Evolutionary conservation across 2,888 invertebrate genomes (phyloP).

Genomic region (Hanleya hanleyi): DNA sequence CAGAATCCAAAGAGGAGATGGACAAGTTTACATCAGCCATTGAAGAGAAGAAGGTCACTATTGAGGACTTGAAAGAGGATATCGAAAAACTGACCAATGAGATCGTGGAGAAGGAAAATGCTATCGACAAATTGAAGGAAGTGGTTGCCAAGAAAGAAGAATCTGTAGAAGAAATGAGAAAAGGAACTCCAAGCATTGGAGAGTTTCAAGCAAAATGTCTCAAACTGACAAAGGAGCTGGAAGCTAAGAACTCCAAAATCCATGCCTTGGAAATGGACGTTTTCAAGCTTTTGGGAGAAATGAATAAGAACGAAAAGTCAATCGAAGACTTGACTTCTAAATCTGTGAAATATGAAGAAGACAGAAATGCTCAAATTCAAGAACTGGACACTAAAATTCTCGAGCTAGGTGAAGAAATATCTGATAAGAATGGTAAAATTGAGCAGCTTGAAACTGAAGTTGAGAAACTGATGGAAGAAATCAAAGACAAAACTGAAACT

Average conservation of each 20-base stretch:
- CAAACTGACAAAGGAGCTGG: background rate
- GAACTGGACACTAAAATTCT: no score
- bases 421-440: no score
- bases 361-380: no score
- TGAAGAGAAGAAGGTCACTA: slow-evolving; percentile 5
- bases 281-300: no score
- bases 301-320: no score
- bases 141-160: slow-evolving; percentile 2
- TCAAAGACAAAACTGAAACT: no score
- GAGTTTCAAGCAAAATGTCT: slow-evolving; percentile 12
- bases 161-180: background rate
- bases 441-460: no score
- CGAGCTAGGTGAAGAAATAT: background rate
- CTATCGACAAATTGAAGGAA: background rate
- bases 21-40: slow-evolving; percentile 22
- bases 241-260: no score
- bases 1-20: slow-evolving; percentile 2
- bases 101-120: background rate
- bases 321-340: no score
- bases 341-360: no score
- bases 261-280: no score
- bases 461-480: no score
- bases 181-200: background rate
- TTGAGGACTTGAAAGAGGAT: slow-evolving; percentile 2
- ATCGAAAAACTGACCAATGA: slow-evolving; percentile 10